Evolutionary conservation across 1,140 invertebrate genomes (phyloP), one percentile per base, ranked within the genome.

Genomic region (Aethina tumida): DNA sequence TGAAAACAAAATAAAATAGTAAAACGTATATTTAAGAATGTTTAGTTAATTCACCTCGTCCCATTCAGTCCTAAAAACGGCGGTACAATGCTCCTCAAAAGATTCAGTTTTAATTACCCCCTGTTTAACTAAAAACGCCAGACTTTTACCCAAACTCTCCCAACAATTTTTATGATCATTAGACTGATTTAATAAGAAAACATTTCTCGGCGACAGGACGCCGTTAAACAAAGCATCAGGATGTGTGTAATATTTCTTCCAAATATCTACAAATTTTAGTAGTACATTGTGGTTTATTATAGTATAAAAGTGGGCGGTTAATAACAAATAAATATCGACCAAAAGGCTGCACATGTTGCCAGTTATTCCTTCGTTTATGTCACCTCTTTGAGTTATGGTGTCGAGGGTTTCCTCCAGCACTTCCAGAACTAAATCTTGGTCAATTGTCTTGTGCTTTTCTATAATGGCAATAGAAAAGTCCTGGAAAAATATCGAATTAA

Each of bases 11-110:
- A 25, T 12, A 10, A 6, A 37, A 10, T 19, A 39, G 8, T 39
- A 31, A 45, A 17, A 18, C 27, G 12, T n/a, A 13, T 29, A 15
- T 15, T 14, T 20, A 6, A 15, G 8, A 9, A 20, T n/a, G 12
- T n/a, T n/a, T n/a, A n/a, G n/a, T n/a, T n/a, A n/a, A n/a, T n/a
- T n/a, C n/a, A n/a, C n/a, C 40, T 50, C 9, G 35, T 57, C 49
- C 51, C 55, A 57, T 8, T 52, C 41, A 6, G 37, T 33, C 19
- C 49, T 36, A 37, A 54, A 59, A 38, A 61, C 43, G 7, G 41
- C 45, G 3, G 53, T 45, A 31, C 49, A 54, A 40, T 59, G 59
- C 4, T 39, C 21, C 45, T 61, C 55, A 20, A 61, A 53, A 26
- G 42, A 35, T 9, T 54, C 47, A 13, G 33, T 25, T 19, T 18